A percentile compares a stretch with the other conserved stretches of the same genome.
These are phyloP conservation scores for Sylvilagus floridanus DNA, from an alignment of 2,797 vertebrate genomes.

Conservation along the genomic window DNA sequence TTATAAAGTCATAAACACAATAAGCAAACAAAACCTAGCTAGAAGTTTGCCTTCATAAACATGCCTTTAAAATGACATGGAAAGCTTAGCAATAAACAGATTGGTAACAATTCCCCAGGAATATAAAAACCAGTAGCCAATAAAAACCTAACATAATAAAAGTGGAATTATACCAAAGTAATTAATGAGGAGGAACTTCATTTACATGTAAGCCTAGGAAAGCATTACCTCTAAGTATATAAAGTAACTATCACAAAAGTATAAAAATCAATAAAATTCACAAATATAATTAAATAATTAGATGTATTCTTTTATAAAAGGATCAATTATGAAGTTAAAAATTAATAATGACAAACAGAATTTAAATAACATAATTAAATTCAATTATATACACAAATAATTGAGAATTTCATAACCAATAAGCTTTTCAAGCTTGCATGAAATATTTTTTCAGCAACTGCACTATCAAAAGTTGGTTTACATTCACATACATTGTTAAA, in stretches of 20 bases:
- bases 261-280: neutral
- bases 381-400: neutral
- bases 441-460: neutral
- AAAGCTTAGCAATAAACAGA: neutral
- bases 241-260: neutral
- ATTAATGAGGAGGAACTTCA: neutral
- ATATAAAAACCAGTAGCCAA: neutral
- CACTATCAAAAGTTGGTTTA: neutral
- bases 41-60: neutral
- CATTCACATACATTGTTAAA: constrained; percentile 3
- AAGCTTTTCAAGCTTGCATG: neutral
- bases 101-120: neutral
- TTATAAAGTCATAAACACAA: neutral
- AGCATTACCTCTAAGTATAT: neutral
- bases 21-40: constrained; percentile 2
- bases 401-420: neutral
- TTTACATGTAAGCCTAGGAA: neutral
- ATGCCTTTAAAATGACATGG: neutral
- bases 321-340: neutral
- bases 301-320: neutral
- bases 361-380: neutral
- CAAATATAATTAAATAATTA: neutral
- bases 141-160: neutral
- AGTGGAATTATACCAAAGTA: constrained; percentile 1
- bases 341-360: neutral